These are phyloP conservation scores for Drosophila repleta DNA, from an alignment of 1,140 invertebrate genomes.

Conservation along the genomic window DNA sequence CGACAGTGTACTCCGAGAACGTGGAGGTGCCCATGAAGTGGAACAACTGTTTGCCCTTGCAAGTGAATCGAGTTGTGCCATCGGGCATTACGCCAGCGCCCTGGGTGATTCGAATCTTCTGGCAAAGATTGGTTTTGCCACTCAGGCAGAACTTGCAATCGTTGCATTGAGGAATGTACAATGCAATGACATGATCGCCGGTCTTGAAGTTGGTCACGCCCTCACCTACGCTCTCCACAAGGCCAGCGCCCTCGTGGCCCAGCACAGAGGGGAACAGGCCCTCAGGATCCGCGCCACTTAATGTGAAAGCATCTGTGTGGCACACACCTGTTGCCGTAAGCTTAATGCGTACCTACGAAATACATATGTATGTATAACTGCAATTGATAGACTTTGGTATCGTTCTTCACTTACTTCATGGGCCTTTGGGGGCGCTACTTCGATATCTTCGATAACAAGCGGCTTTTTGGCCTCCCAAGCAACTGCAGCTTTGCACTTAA, in stretches of 20 bases:
- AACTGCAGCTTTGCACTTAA: constrained; percentile 95
- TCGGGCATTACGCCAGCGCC: constrained; percentile 98
- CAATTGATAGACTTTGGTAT: constrained; percentile 9
- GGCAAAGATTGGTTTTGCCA: constrained; percentile 98
- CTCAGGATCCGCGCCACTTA: constrained; percentile 96
- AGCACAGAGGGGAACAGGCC: constrained; percentile 96
- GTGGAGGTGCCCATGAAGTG: constrained; percentile 99
- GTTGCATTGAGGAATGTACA: constrained; percentile 98
- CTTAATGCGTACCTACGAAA: constrained; percentile 88
- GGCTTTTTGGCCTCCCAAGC: constrained; percentile 95
- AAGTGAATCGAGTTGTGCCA: constrained; percentile 95
- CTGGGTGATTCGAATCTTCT: constrained; percentile 95
- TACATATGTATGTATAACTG: background rate
- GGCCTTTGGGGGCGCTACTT: constrained; percentile 97
- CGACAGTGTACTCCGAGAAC: constrained; percentile 99
- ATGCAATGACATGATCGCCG: constrained; percentile 98
- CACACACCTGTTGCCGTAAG: constrained; percentile 95
- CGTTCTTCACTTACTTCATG: constrained; percentile 85
- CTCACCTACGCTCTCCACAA: constrained; percentile 97
- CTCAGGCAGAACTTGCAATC: constrained; percentile 98
- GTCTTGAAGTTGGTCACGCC: constrained; percentile 94
- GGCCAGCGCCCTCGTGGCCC: constrained; percentile 97
- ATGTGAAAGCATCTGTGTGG: constrained; percentile 98
- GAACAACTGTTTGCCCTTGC: constrained; percentile 93
- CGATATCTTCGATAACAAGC: constrained; percentile 94